phyloP scores from a whole-genome alignment of 2,888 invertebrate species.

The Cryptus viduatorius region DNA sequence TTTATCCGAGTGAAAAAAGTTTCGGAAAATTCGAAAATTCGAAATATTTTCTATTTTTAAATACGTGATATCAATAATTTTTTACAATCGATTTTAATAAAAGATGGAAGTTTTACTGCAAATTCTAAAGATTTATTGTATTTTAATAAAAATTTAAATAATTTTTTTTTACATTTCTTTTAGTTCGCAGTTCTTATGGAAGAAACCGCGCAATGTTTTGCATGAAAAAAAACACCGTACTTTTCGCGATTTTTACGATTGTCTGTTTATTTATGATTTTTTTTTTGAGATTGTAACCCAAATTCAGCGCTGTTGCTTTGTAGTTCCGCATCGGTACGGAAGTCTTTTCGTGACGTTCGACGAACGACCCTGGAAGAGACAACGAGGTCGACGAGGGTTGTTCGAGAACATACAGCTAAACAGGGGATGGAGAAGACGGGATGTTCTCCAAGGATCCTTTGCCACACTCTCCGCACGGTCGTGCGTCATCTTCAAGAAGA shows the following conservation, averaged over 20 bases:
- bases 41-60: background rate
- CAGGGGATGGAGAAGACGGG: slow-evolving; percentile 36
- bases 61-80: background rate
- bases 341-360: background rate
- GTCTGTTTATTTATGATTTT: background rate
- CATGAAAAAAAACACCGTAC: background rate
- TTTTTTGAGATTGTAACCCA: no score
- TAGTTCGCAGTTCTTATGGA: background rate
- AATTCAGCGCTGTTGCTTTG: no score
- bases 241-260: background rate
- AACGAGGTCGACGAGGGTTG: slow-evolving; percentile 15
- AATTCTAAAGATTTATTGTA: background rate
- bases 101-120: background rate
- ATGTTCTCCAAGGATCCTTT: slow-evolving; percentile 27
- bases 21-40: background rate
- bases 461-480: slow-evolving; percentile 44
- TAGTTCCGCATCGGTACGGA: background rate
- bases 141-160: background rate
- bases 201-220: background rate
- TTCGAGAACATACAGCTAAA: background rate
- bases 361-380: background rate
- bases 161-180: background rate
- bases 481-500: slow-evolving; percentile 68
- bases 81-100: background rate
- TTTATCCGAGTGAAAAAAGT: background rate